Percentiles rank a stretch among this genome's conserved stretches.
phyloP scores from a whole-genome alignment of 2,113 vertebrate genomes.

The Saccopteryx leptura region DNA sequence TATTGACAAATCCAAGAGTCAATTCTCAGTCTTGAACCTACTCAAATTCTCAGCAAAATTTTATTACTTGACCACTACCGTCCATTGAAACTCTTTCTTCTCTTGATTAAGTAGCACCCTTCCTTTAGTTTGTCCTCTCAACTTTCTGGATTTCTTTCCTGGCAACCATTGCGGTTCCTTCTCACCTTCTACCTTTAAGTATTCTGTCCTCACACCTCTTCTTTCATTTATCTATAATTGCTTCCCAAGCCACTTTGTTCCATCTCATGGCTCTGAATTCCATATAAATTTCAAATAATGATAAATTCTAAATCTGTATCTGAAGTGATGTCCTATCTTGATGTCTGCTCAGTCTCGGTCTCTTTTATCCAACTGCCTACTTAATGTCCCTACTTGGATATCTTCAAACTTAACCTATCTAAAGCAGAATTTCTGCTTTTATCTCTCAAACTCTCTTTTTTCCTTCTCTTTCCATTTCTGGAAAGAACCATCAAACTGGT shows the following conservation, averaged over 20 bases:
- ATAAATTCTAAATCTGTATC: background rate
- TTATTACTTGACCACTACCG: background rate
- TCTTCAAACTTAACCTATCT: background rate
- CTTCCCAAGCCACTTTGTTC: slow-evolving; percentile 2
- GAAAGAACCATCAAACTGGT: background rate
- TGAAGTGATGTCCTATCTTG: background rate
- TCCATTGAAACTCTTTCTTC: background rate
- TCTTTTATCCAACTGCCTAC: background rate
- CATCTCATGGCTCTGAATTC: background rate
- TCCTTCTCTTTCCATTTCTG: background rate
- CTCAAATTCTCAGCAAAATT: background rate
- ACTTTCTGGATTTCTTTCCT: background rate
- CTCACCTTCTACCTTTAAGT: background rate
- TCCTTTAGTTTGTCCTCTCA: background rate
- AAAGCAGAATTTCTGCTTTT: background rate
- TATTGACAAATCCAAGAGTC: background rate
- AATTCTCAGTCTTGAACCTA: background rate
- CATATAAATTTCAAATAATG: slow-evolving; percentile 11
- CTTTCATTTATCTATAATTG: background rate
- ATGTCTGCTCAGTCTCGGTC: background rate
- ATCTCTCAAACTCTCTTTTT: background rate
- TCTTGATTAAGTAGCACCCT: background rate
- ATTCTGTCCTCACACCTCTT: background rate
- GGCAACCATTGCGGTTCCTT: background rate
- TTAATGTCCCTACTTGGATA: background rate